These are phyloP conservation scores for Dicranocentrus wangi DNA, from an alignment of 2,888 invertebrate genomes.

Conservation along the genomic window DNA sequence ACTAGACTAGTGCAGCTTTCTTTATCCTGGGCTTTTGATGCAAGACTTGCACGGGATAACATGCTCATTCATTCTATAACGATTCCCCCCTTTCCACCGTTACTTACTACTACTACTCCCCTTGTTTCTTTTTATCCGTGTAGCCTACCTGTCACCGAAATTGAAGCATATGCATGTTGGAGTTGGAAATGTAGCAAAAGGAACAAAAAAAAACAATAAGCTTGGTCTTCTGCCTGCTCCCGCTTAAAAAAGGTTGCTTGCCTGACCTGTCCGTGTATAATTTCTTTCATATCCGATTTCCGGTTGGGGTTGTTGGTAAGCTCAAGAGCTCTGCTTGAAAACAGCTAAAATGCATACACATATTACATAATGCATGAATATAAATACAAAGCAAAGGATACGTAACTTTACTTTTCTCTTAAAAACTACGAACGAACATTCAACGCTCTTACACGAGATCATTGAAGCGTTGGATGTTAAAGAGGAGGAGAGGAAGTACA, in stretches of 20 bases:
- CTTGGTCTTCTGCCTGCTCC: background rate
- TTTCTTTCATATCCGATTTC: slow-evolving; percentile 71
- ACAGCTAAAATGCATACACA: background rate
- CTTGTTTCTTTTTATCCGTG: too few relatives aligned
- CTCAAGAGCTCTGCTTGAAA: slow-evolving; percentile 25
- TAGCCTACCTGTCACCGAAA: slow-evolving; percentile 20
- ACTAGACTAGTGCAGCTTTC: background rate
- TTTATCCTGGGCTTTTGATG: background rate
- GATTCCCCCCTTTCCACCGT: background rate
- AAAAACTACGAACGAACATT: too few relatives aligned
- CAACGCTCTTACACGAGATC: background rate
- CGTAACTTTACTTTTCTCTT: too few relatives aligned
- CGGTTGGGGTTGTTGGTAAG: slow-evolving; percentile 60
- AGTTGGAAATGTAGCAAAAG: background rate
- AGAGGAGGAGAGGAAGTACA: slow-evolving; percentile 17
- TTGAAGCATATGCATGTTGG: slow-evolving; percentile 19
- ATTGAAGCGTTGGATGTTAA: slow-evolving; percentile 1
- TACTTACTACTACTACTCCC: too few relatives aligned
- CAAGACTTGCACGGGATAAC: too few relatives aligned
- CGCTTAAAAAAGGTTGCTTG: slow-evolving; percentile 16
- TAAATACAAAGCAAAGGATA: background rate
- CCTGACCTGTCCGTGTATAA: slow-evolving; percentile 56
- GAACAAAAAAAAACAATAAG: slow-evolving; percentile 5
- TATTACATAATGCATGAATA: too few relatives aligned
- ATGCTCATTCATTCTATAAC: background rate